phyloP scores from a whole-genome alignment of 2,888 invertebrate species.

The Caenorhabditis sp. region DNA sequence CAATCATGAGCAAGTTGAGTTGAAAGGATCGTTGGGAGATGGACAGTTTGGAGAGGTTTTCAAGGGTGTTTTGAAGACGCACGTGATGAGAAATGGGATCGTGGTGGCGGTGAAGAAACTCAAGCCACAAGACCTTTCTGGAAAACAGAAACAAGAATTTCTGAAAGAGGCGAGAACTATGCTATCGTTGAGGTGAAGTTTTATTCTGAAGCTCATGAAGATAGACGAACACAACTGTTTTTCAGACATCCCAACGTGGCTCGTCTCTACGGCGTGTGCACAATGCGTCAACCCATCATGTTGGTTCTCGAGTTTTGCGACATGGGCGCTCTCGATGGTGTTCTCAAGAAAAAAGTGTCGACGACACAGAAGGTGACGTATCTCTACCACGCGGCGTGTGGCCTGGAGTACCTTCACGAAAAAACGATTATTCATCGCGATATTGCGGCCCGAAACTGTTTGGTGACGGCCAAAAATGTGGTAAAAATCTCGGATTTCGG shows the following conservation, averaged over 20 bases:
- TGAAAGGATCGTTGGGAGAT: constrained; percentile 34
- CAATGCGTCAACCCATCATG: constrained; percentile 51
- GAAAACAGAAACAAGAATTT: constrained; percentile 93
- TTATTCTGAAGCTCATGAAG: background rate
- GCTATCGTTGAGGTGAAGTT: constrained; percentile 77
- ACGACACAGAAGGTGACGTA: constrained; percentile 34
- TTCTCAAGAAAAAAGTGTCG: constrained; percentile 8
- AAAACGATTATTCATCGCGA: constrained; percentile 45
- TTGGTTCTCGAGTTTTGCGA: constrained; percentile 52
- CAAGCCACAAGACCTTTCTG: constrained; percentile 87
- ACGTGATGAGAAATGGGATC: background rate
- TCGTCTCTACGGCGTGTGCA: constrained; percentile 84
- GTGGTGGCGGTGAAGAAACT: constrained; percentile 53
- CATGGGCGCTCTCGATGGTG: constrained; percentile 30
- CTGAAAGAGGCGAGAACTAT: constrained; percentile 95
- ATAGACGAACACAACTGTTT: background rate
- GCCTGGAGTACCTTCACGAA: constrained; percentile 44
- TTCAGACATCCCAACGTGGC: constrained; percentile 80
- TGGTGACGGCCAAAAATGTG: background rate
- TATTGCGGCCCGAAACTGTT: constrained; percentile 39
- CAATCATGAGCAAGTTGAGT: constrained; percentile 46
- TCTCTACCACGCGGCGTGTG: constrained; percentile 42
- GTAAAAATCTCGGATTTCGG: constrained; percentile 50
- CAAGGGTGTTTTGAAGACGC: constrained; percentile 34
- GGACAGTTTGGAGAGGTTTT: constrained; percentile 54